Percentiles rank a stretch among this genome's conserved stretches.
These are phyloP conservation scores for Parotocinclus haroldoi DNA, from an alignment of 2,797 vertebrate species.

Conservation along the genomic window DNA sequence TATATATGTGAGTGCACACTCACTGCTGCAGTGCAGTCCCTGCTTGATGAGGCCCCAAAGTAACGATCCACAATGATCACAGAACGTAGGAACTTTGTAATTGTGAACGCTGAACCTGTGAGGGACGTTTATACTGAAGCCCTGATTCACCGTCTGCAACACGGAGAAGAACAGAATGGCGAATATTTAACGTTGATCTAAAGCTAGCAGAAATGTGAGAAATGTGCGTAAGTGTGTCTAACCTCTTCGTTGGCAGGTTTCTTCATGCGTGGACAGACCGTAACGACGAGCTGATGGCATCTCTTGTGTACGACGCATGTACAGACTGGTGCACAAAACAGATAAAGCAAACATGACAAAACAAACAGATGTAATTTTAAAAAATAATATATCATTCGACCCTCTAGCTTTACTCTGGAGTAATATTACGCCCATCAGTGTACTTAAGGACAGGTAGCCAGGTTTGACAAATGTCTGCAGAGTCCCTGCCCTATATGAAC, in stretches of 20 bases:
- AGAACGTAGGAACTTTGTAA: conserved; percentile 95
- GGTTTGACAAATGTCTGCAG: too few species aligned
- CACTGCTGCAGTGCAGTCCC: conserved; percentile 96
- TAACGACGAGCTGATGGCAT: conserved; percentile 92
- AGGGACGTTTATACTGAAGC: conserved; percentile 95
- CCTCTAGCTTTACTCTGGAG: too few species aligned
- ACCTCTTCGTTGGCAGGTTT: conserved; percentile 78
- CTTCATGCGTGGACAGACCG: conserved; percentile 91
- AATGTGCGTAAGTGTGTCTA: conserved; percentile 50
- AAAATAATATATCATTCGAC: too few species aligned
- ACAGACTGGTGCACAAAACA: conserved; percentile 73
- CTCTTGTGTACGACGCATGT: conserved; percentile 97
- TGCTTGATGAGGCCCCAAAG: conserved; percentile 92
- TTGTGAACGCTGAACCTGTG: conserved; percentile 92
- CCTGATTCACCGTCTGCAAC: conserved; percentile 77
- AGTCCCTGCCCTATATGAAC: too few species aligned
- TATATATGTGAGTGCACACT: conserved; percentile 45
- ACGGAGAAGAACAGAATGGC: background rate
- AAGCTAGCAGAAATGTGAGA: background rate
- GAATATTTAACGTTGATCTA: background rate
- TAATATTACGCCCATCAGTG: too few species aligned
- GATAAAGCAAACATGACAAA: background rate
- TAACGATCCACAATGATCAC: conserved; percentile 94
- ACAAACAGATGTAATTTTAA: too few species aligned
- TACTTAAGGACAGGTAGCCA: too few species aligned